Conservation (phyloP, 2,113 vertebrate species). For the Gnathonemus echidnorhynchus region DNA sequence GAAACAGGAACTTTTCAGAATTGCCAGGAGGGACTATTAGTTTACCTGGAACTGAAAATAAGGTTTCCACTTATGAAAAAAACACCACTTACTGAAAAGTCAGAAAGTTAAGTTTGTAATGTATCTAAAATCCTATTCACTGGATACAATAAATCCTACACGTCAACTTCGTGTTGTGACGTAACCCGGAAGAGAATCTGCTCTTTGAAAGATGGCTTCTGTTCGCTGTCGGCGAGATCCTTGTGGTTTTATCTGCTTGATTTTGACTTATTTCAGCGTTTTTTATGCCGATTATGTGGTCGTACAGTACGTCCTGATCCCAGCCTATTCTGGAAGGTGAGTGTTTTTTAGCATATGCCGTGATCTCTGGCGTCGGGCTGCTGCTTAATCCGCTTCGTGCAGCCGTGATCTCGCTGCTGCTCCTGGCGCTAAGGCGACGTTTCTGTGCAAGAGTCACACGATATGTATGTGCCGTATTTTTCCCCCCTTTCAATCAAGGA, state of each 20-base stretch:
- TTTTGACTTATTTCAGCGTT: conserved; percentile 70
- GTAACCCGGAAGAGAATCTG: conserved; percentile 50
- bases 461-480: not conserved
- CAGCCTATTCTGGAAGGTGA: conserved; percentile 63
- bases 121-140: not conserved
- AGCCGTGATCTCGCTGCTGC: not conserved
- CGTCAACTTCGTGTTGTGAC: conserved; percentile 34
- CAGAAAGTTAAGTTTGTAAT: not conserved
- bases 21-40: not conserved
- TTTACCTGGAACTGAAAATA: not conserved
- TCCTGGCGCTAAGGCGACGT: not conserved
- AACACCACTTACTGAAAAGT: not conserved
- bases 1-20: not conserved
- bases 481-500: not conserved
- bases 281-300: conserved; percentile 74
- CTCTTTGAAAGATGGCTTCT: conserved; percentile 55
- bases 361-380: not conserved
- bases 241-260: conserved; percentile 63
- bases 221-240: conserved; percentile 58
- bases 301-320: conserved; percentile 64
- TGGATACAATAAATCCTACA: not conserved
- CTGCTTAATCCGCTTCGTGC: not conserved
- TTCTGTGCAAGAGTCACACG: not conserved
- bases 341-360: conserved; percentile 12
- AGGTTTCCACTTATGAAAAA: not conserved